These are phyloP conservation scores for Panorpa germanica DNA, from an alignment of 2,888 invertebrate genomes.

Conservation along the genomic window DNA sequence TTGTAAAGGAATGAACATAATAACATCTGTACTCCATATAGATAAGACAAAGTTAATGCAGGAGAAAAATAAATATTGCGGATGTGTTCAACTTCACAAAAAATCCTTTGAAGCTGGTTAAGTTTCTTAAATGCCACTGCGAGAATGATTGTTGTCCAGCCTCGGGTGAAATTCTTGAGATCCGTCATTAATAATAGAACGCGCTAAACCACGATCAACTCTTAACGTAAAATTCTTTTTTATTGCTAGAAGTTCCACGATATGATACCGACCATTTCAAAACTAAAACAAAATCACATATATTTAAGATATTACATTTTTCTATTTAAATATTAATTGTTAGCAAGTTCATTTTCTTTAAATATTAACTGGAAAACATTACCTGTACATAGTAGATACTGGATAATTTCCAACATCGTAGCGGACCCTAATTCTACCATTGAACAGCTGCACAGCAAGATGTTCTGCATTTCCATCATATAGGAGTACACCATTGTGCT, in stretches of 20 bases:
- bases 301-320: constrained; percentile 1
- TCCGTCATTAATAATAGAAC: constrained; percentile 92
- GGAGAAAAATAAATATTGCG: too few species aligned
- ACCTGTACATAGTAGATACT: constrained; percentile 88
- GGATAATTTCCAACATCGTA: constrained; percentile 97
- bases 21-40: too few species aligned
- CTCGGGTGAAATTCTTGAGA: constrained; percentile 65
- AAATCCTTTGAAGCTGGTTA: constrained; percentile 88
- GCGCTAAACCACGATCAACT: constrained; percentile 73
- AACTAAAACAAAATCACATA: constrained; percentile 31
- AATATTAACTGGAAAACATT: constrained; percentile 24
- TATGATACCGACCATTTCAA: constrained; percentile 81
- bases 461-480: constrained; percentile 87
- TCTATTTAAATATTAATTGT: constrained; percentile 2
- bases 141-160: constrained; percentile 69
- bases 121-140: constrained; percentile 85
- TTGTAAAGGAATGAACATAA: too few species aligned
- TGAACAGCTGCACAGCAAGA: constrained; percentile 88
- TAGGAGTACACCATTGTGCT: constrained; percentile 84
- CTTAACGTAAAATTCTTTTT: constrained; percentile 91
- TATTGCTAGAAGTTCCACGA: constrained; percentile 68
- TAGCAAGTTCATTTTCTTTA: too few species aligned
- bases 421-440: constrained; percentile 82
- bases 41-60: too few species aligned
- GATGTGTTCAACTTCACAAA: too few species aligned